Conservation (phyloP, 53 echinoderm and acorn worm species). For the Echinometra lucunter region DNA sequence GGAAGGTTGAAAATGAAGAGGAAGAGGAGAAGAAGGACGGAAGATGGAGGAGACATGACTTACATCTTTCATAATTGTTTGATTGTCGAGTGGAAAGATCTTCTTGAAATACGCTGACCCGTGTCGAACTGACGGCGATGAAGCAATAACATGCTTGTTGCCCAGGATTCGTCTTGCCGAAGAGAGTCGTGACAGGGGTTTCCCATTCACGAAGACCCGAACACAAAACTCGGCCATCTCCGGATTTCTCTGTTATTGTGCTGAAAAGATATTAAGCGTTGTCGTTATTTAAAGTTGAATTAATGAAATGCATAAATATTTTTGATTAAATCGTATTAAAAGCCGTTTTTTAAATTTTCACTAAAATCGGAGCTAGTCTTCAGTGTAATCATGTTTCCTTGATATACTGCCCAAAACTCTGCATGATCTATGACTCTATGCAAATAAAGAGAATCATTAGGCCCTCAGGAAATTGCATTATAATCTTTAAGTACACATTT, state of each 20-base stretch:
- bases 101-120: constrained; percentile 22
- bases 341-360: too few relatives aligned
- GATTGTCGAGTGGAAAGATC: constrained; percentile 43
- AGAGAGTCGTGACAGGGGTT: background rate
- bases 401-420: too few relatives aligned
- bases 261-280: background rate
- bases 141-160: background rate
- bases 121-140: constrained; percentile 12
- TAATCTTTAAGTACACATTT: too few relatives aligned
- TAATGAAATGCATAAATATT: too few relatives aligned
- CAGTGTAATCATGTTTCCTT: too few relatives aligned
- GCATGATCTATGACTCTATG: too few relatives aligned
- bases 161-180: constrained; percentile 28
- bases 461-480: too few relatives aligned
- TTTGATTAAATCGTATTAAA: too few relatives aligned
- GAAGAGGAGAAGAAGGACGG: background rate
- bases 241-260: background rate
- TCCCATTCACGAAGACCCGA: constrained; percentile 41
- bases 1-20: background rate
- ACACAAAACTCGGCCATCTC: constrained; percentile 42
- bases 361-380: too few relatives aligned
- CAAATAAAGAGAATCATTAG: too few relatives aligned
- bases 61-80: constrained; percentile 60
- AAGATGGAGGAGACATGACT: background rate
- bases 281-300: too few relatives aligned